These are phyloP conservation scores for Emydoidea blandingii DNA, from an alignment of 2,797 vertebrate genomes.

Conservation along the genomic window DNA sequence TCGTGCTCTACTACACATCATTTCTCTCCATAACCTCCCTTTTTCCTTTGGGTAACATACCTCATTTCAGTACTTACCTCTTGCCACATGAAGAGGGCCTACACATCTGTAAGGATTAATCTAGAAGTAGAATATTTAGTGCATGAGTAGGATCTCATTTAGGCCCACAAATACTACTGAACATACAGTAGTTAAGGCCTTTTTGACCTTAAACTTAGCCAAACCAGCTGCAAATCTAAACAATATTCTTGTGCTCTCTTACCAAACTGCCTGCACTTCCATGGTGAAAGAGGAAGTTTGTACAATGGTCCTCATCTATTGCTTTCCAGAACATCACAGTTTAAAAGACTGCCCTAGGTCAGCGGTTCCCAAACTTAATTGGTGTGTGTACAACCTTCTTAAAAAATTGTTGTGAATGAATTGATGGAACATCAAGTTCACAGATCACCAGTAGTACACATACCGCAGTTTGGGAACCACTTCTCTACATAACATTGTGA, in stretches of 20 bases:
- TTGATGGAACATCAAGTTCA: background rate
- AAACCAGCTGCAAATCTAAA: constrained; percentile 19
- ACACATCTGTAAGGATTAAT: constrained; percentile 39
- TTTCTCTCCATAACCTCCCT: constrained; percentile 62
- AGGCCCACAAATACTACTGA: constrained; percentile 3
- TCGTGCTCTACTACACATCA: constrained; percentile 58
- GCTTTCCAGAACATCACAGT: background rate
- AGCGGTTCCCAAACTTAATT: background rate
- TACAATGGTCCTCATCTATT: background rate
- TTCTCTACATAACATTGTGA: background rate
- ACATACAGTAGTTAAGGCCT: background rate
- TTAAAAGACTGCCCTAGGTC: background rate
- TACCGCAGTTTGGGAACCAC: background rate
- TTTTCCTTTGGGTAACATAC: constrained; percentile 61
- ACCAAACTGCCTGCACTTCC: background rate
- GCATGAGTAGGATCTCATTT: constrained; percentile 13
- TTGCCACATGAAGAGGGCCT: background rate
- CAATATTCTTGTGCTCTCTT: background rate
- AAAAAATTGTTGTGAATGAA: background rate
- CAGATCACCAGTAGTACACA: background rate
- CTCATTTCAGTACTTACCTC: constrained; percentile 48
- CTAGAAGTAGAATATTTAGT: background rate
- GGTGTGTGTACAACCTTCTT: rapidly evolving
- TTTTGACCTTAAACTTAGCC: background rate
- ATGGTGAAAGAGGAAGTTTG: background rate